phyloP scores from a whole-genome alignment of 2,113 vertebrate genomes.

The Gasterosteus aculeatus region DNA sequence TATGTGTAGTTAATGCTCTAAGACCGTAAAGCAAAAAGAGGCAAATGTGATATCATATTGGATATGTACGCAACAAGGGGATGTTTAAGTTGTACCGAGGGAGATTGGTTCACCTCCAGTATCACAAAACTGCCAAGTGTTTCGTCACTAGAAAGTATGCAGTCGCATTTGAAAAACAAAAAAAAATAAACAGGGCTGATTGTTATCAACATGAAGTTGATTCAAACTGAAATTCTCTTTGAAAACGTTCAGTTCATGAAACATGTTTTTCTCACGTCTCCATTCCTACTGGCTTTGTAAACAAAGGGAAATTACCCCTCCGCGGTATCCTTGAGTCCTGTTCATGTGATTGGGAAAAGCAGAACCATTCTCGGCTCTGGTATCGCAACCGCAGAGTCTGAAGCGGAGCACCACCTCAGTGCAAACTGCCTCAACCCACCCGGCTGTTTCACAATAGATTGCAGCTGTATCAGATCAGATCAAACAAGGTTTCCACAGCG shows the following conservation, averaged over 20 bases:
- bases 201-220: constrained; percentile 28
- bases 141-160: constrained; percentile 33
- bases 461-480: constrained; percentile 53
- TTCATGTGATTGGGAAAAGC: constrained; percentile 60
- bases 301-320: constrained; percentile 52
- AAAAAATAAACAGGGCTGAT: constrained; percentile 38
- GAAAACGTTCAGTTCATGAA: constrained; percentile 32
- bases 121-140: constrained; percentile 22
- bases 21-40: constrained; percentile 41
- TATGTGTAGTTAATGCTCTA: constrained; percentile 57
- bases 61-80: constrained; percentile 36
- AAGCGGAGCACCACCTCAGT: constrained; percentile 45
- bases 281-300: constrained; percentile 46
- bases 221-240: constrained; percentile 27
- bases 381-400: constrained; percentile 41
- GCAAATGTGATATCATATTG: constrained; percentile 38
- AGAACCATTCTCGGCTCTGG: constrained; percentile 45
- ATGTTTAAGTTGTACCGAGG: constrained; percentile 17
- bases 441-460: constrained; percentile 47
- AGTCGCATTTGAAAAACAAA: constrained; percentile 32
- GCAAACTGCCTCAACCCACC: constrained; percentile 40
- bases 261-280: constrained; percentile 37
- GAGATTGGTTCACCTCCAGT: constrained; percentile 11
- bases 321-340: constrained; percentile 46
- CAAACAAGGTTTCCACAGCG: constrained; percentile 36